Evolutionary conservation across 1,140 invertebrate species (phyloP).

Genomic region (Nilaparvata lugens): DNA sequence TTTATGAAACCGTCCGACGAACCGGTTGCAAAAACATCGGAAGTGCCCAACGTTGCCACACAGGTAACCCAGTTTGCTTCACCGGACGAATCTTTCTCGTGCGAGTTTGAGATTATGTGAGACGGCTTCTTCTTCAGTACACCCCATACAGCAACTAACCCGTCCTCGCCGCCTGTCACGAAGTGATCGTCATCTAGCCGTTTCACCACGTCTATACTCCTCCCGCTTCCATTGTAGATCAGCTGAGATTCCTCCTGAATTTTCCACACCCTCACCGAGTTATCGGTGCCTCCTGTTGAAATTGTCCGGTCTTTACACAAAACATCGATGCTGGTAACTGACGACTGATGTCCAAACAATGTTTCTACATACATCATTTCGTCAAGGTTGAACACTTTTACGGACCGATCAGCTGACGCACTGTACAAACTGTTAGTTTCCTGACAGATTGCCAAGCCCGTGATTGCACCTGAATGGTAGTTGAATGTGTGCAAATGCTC

Average conservation of each 20-base stretch:
- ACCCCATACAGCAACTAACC: slow-evolving; percentile 79
- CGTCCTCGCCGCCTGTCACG: slow-evolving; percentile 82
- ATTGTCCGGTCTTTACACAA: slow-evolving; percentile 74
- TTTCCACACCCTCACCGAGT: slow-evolving; percentile 85
- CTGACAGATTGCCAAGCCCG: slow-evolving; percentile 76
- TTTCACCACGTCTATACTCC: slow-evolving; percentile 78
- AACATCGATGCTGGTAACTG: slow-evolving; percentile 84
- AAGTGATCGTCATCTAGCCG: slow-evolving; percentile 89
- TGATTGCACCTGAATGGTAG: slow-evolving; percentile 64
- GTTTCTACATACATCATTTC: slow-evolving; percentile 95
- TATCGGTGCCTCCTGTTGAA: slow-evolving; percentile 81
- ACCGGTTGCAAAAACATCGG: slow-evolving; percentile 86
- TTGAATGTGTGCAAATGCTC: slow-evolving; percentile 71
- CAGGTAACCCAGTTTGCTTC: slow-evolving; percentile 79
- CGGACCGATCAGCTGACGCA: slow-evolving; percentile 65
- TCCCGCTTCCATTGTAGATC: slow-evolving; percentile 74
- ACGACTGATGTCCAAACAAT: slow-evolving; percentile 85
- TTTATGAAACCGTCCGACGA: slow-evolving; percentile 76
- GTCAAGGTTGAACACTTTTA: slow-evolving; percentile 90
- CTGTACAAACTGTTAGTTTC: slow-evolving; percentile 77
- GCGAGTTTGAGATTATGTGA: slow-evolving; percentile 58
- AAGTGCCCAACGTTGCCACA: slow-evolving; percentile 68
- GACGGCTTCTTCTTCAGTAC: slow-evolving; percentile 85
- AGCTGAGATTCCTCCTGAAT: slow-evolving; percentile 93
- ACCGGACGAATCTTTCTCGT: slow-evolving; percentile 55